phyloP scores from a whole-genome alignment of 2,797 vertebrate genomes.

The Coregonus ussuriensis region DNA sequence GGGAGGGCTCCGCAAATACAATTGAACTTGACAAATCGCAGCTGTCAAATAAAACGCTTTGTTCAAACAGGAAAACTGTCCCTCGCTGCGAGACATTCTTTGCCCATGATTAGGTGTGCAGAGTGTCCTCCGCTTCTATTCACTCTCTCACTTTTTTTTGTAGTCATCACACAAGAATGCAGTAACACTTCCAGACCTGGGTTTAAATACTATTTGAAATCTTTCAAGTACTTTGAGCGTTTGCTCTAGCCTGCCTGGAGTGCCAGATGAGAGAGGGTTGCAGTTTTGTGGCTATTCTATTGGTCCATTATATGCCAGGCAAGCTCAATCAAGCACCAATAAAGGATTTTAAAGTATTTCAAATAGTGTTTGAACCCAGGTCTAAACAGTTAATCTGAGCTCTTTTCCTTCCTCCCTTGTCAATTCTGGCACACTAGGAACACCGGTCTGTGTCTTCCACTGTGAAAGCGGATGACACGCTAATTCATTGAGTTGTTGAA shows the following conservation, averaged over 20 bases:
- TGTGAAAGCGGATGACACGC: conserved; percentile 1
- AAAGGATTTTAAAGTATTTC: not conserved
- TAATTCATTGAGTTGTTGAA: conserved; percentile 33
- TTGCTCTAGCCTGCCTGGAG: not conserved
- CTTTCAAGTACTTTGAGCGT: not conserved
- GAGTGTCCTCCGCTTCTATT: too few relatives aligned
- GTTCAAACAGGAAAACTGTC: conserved; percentile 1
- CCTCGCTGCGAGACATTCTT: not conserved
- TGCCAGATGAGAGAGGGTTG: too few relatives aligned
- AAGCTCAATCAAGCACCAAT: not conserved
- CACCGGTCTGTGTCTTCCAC: not conserved
- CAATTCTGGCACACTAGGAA: conserved; percentile 1
- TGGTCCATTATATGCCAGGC: not conserved
- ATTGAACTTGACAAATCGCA: not conserved
- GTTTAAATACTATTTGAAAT: not conserved
- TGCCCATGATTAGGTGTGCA: not conserved
- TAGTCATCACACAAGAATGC: not conserved
- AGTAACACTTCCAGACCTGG: not conserved
- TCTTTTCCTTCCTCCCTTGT: conserved; percentile 7
- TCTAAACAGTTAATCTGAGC: not conserved
- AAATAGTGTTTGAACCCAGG: not conserved
- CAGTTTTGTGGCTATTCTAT: not conserved
- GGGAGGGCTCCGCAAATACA: not conserved
- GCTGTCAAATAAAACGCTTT: not conserved
- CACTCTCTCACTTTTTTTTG: not conserved